Evolutionary conservation across 2,888 invertebrate genomes (phyloP), one percentile per base, ranked within the genome.

Genomic region (Thumatha senex): DNA sequence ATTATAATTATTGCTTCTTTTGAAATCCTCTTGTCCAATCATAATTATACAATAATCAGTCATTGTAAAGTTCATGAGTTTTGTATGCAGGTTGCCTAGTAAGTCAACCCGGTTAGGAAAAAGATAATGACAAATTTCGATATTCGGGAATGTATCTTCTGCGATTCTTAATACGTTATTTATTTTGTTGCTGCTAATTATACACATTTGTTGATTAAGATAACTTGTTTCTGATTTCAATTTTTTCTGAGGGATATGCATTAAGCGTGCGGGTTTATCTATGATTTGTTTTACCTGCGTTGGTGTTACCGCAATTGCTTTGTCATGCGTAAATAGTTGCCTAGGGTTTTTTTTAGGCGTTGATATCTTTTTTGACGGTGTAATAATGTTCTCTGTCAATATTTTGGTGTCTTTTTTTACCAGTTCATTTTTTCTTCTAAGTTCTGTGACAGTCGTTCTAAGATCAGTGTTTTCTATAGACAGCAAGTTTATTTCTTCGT

Each of bases 401-500:
- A 15, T 33, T 43, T 34, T 33, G 5, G 34, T 34, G 2, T 15
- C 33, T 33, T 14, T n/a, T 36, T 36, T 43, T 11, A 43, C 7
- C 9, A 43, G 11, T n/a, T 34, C 14, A 2, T 43, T 33, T 15
- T 43, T 43, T 1, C 4, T 15, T 33, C 14, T 33, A 7, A 43
- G 11, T 13, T 34, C 29, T 12, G 31, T 11, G 11, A 43, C 15
- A 9, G 10, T 10, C 2, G 31, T 43, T 34, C 33, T 34, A 11
- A 43, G 13, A 11, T 34, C 14, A 39, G 45, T 36, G 33, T n/a
- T 31, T 33, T 41, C 31, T 13, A 47, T 13, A 13, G 43, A 31
- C 33, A 43, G 7, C 9, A 29, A 14, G 10, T 43, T 44, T 13
- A 15, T 54, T 53, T 57, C 43, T 18, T 43, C 43, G n/a, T 34